Evolutionary conservation across 1,140 invertebrate species (phyloP).

Genomic region (Hyles vespertilio): DNA sequence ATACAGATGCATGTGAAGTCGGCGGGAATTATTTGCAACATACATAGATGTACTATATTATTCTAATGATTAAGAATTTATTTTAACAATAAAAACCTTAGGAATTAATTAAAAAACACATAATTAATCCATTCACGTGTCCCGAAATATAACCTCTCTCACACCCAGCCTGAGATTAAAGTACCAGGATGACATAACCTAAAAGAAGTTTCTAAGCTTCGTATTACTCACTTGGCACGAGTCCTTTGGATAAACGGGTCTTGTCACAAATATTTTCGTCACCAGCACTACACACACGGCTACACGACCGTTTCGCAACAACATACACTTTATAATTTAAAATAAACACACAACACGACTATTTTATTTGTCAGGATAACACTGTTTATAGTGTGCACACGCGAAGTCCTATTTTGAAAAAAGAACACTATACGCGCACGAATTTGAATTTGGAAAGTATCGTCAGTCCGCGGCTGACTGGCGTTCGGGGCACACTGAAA

Average conservation of each 20-base stretch:
- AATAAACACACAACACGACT: constrained; percentile 4
- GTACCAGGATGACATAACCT: background rate
- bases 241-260: constrained; percentile 2
- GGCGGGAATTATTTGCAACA: too few relatives aligned
- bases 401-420: too few relatives aligned
- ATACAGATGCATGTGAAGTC: too few relatives aligned
- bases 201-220: background rate
- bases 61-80: too few relatives aligned
- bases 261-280: constrained; percentile 5
- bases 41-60: too few relatives aligned
- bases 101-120: too few relatives aligned
- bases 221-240: constrained; percentile 9
- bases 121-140: too few relatives aligned
- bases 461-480: constrained; percentile 39
- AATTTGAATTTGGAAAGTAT: constrained; percentile 7
- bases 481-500: constrained; percentile 56
- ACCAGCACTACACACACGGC: constrained; percentile 10
- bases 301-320: constrained; percentile 1
- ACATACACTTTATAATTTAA: background rate
- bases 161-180: background rate
- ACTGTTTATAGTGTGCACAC: constrained; percentile 1
- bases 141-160: background rate
- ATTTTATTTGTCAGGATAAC: constrained; percentile 3
- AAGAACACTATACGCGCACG: constrained; percentile 3
- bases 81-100: too few relatives aligned